These are phyloP conservation scores for Crotalus helleri DNA, from an alignment of 2,113 vertebrate genomes.

Conservation along the genomic window DNA sequence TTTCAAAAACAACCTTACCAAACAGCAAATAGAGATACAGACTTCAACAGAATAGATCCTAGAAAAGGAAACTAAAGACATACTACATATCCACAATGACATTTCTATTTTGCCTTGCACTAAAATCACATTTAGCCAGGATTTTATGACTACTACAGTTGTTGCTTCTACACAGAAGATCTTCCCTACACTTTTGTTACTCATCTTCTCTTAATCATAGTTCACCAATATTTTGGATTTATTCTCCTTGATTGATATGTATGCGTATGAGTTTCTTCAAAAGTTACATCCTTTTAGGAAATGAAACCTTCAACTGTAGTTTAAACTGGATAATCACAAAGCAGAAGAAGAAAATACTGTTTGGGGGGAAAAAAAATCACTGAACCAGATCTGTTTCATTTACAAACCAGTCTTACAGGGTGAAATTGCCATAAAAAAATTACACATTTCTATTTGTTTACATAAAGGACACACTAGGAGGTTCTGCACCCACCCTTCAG, in stretches of 20 bases:
- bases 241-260: not conserved
- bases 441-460: not conserved
- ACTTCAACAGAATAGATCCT: not conserved
- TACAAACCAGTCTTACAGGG: not conserved
- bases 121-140: constrained; percentile 43
- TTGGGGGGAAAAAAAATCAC: accelerated
- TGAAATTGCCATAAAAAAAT: not conserved
- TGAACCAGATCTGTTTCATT: not conserved
- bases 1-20: not conserved
- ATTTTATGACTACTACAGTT: not conserved
- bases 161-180: not conserved
- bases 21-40: accelerated
- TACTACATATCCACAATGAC: constrained; percentile 49
- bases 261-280: not conserved
- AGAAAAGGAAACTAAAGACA: accelerated
- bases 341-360: not conserved
- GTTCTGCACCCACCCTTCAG: not conserved
- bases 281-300: not conserved
- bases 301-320: not conserved
- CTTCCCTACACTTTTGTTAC: not conserved
- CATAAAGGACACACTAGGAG: not conserved
- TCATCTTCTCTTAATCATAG: accelerated
- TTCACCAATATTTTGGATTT: not conserved
- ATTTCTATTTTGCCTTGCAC: constrained; percentile 27
- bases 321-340: accelerated